Percentiles rank a stretch among this genome's conserved stretches.
phyloP scores from a whole-genome alignment of 2,797 vertebrate genomes.

The Acropternis orthonyx region DNA sequence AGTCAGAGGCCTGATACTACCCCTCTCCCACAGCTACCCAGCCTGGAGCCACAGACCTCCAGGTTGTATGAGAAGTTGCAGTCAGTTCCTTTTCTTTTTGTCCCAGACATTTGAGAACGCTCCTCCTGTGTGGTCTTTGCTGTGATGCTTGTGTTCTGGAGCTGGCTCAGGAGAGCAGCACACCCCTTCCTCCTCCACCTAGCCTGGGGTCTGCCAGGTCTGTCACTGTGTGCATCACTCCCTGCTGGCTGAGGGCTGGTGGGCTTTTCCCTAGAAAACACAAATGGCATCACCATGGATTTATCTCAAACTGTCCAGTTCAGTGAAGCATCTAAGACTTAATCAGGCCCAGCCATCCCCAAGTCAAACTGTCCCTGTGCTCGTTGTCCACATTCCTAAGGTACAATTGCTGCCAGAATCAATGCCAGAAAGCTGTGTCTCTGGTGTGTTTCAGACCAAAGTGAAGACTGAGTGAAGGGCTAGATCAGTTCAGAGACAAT shows the following conservation, averaged over 20 bases:
- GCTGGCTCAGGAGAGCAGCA: background rate
- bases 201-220: accelerated
- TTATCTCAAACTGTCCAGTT: background rate
- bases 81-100: background rate
- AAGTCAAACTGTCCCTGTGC: background rate
- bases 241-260: background rate
- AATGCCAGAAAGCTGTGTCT: background rate
- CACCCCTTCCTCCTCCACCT: background rate
- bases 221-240: background rate
- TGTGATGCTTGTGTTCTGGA: background rate
- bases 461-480: background rate
- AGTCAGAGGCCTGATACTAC: background rate
- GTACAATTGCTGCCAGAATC: background rate
- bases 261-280: background rate
- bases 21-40: background rate
- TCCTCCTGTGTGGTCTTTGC: background rate
- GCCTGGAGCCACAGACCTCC: background rate
- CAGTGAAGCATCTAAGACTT: background rate
- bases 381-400: background rate
- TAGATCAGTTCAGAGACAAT: background rate
- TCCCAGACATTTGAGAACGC: background rate
- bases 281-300: background rate
- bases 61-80: background rate
- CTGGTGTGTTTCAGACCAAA: background rate
- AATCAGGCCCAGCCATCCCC: background rate